Evolutionary conservation across 2,797 vertebrate species (phyloP).

Genomic region (Clarias pachynema): DNA sequence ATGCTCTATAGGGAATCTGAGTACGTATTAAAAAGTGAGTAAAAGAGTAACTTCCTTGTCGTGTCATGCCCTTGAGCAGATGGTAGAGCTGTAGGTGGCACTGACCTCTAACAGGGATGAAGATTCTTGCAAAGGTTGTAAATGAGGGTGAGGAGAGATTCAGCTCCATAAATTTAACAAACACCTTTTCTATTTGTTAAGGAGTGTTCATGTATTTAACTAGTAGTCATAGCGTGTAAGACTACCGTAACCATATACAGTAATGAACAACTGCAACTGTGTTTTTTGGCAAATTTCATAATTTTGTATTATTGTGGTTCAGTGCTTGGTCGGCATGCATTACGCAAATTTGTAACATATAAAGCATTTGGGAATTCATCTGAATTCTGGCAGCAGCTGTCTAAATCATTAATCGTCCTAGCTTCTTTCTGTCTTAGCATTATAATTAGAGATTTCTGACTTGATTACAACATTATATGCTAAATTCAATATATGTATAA

Average conservation of each 20-base stretch:
- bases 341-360: constrained; percentile 3
- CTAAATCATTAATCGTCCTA: not conserved
- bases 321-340: not conserved
- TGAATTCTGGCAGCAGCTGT: not conserved
- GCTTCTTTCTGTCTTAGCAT: constrained; percentile 1
- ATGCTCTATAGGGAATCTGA: not conserved
- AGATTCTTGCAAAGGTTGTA: constrained; percentile 10
- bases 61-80: constrained; percentile 49
- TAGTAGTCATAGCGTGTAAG: not conserved
- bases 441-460: not conserved
- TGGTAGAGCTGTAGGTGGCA: constrained; percentile 48
- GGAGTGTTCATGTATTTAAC: not conserved
- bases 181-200: not conserved
- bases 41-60: constrained; percentile 21
- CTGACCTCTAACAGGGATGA: constrained; percentile 52
- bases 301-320: not conserved
- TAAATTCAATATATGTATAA: not conserved
- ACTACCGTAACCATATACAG: not conserved
- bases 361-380: not conserved
- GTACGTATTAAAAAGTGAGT: not conserved
- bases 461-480: not conserved
- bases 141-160: not conserved
- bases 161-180: not conserved
- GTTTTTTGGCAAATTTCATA: not conserved
- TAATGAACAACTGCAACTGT: not conserved